Conservation (phyloP, 2,113 vertebrate genomes). For the Oncorhynchus nerka region DNA sequence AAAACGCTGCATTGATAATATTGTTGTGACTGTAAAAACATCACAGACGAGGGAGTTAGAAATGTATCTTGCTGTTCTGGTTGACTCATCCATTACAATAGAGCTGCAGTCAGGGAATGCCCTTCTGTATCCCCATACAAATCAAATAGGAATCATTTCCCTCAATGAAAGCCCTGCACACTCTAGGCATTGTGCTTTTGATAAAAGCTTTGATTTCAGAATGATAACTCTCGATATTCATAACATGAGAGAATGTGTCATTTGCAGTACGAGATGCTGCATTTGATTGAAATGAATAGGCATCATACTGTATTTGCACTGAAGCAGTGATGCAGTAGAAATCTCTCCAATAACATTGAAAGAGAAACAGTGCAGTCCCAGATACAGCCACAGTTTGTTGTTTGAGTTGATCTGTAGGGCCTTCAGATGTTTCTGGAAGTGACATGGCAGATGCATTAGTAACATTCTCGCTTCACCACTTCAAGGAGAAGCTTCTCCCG, state of each 20-base stretch:
- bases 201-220: conserved; percentile 67
- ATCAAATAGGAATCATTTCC: conserved; percentile 53
- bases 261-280: conserved; percentile 15
- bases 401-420: conserved; percentile 38
- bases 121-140: conserved; percentile 55
- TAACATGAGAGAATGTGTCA: conserved; percentile 31
- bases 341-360: neutral
- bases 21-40: conserved; percentile 40
- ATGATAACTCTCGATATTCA: conserved; percentile 33
- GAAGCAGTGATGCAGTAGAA: neutral
- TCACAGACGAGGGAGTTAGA: conserved; percentile 30
- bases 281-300: conserved; percentile 13
- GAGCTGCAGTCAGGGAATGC: conserved; percentile 46
- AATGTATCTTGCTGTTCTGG: conserved; percentile 48
- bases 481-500: conserved; percentile 64
- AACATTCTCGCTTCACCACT: conserved; percentile 65
- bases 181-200: conserved; percentile 55
- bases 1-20: conserved; percentile 37
- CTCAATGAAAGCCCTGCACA: conserved; percentile 37
- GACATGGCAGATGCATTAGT: conserved; percentile 72
- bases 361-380: neutral
- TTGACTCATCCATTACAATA: conserved; percentile 49
- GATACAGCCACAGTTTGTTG: neutral
- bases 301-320: neutral
- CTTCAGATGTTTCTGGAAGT: conserved; percentile 35